Conservation (phyloP, 2,113 vertebrate species). For the Malurus melanocephalus region DNA sequence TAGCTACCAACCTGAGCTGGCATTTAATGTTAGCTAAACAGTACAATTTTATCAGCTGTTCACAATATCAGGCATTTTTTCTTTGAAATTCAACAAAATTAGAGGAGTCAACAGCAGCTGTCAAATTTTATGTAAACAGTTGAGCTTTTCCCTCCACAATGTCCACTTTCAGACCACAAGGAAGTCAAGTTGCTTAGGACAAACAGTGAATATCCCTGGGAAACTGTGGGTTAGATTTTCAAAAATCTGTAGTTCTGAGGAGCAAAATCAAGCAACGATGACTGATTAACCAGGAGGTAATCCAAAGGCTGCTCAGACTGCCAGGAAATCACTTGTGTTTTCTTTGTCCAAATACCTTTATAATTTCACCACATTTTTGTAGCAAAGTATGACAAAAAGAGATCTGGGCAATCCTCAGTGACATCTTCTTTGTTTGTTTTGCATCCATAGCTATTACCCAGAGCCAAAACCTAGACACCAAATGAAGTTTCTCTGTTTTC, state of each 20-base stretch:
- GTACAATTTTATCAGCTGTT: neutral
- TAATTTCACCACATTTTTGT: neutral
- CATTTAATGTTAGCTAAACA: neutral
- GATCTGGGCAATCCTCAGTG: neutral
- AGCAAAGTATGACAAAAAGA: neutral
- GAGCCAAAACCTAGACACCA: neutral
- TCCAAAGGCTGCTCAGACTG: neutral
- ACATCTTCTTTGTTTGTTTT: neutral
- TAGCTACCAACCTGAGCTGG: neutral
- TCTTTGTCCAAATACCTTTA: neutral
- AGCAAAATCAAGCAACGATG: neutral
- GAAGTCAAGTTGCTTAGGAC: neutral
- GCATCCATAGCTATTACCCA: neutral
- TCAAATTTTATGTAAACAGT: neutral
- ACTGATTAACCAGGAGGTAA: neutral
- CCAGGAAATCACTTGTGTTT: neutral
- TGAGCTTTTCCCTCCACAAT: neutral
- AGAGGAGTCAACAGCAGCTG: neutral
- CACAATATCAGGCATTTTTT: neutral
- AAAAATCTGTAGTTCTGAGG: neutral
- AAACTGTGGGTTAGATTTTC: neutral
- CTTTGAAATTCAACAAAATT: neutral
- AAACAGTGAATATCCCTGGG: neutral
- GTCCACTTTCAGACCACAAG: neutral
- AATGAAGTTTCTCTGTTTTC: neutral